These are phyloP conservation scores for Lasioglossum pauxillum DNA, from an alignment of 2,888 invertebrate genomes.

Conservation along the genomic window DNA sequence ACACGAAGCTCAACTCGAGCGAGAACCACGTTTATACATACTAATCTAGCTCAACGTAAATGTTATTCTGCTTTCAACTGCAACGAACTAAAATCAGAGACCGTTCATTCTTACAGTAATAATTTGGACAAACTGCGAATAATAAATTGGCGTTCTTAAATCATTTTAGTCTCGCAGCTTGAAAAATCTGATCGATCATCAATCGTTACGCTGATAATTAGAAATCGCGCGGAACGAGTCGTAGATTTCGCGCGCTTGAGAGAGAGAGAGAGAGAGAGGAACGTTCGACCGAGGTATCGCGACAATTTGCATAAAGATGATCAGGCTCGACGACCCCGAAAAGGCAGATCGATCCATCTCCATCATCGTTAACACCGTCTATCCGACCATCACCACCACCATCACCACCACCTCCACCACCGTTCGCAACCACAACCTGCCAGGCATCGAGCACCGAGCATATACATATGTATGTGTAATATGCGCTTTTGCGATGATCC, in stretches of 20 bases:
- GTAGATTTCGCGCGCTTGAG: neutral
- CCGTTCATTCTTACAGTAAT: neutral
- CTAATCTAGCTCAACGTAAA: no score
- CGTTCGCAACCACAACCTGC: slow-evolving; percentile 43
- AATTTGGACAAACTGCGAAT: neutral
- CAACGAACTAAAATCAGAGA: neutral
- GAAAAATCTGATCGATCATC: neutral
- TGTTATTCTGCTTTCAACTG: no score
- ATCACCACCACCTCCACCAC: slow-evolving; percentile 54
- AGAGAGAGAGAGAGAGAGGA: neutral
- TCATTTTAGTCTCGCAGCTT: neutral
- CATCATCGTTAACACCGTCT: slow-evolving; percentile 32
- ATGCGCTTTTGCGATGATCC: slow-evolving; percentile 20
- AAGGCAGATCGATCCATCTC: slow-evolving; percentile 44
- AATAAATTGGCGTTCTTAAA: neutral
- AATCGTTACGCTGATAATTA: neutral
- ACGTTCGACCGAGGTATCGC: neutral
- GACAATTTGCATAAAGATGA: slow-evolving; percentile 4
- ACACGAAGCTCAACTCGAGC: no score
- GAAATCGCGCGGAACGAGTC: neutral
- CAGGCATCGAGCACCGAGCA: slow-evolving; percentile 66
- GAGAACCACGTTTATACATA: no score
- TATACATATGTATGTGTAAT: neutral
- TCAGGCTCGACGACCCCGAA: neutral
- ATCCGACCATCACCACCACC: slow-evolving; percentile 45